These are phyloP conservation scores for Phylloscopus trochilus DNA, from an alignment of 2,113 vertebrate species.

Conservation along the genomic window DNA sequence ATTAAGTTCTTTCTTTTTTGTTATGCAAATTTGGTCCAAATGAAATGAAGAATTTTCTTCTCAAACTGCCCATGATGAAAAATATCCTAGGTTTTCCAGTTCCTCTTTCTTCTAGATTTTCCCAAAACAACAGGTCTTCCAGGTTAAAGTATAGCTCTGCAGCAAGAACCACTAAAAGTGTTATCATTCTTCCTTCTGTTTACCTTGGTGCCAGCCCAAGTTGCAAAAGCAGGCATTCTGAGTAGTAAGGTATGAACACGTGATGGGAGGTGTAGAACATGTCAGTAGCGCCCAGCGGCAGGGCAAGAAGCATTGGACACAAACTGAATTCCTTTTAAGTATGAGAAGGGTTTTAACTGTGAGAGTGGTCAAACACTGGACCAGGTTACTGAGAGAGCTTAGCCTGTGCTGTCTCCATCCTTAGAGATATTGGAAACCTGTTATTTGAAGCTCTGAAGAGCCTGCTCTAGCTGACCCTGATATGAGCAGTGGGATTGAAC, in stretches of 20 bases:
- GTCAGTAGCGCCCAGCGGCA: not conserved
- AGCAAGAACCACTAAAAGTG: not conserved
- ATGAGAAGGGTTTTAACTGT: not conserved
- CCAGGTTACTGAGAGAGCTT: rapidly evolving
- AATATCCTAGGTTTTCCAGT: not conserved
- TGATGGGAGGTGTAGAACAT: not conserved
- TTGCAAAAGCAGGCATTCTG: not conserved
- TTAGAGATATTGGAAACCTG: not conserved
- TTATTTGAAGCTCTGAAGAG: not conserved
- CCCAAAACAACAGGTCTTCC: not conserved
- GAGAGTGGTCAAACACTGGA: not conserved
- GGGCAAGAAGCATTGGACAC: not conserved
- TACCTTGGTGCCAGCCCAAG: not conserved
- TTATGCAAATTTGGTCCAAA: not conserved
- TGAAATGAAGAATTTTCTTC: not conserved
- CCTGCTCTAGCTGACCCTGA: not conserved
- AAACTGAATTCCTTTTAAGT: not conserved
- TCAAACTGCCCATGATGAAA: not conserved
- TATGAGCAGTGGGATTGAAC: not conserved
- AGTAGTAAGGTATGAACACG: rapidly evolving
- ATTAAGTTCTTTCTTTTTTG: not conserved
- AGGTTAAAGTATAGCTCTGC: not conserved
- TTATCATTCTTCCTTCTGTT: not conserved
- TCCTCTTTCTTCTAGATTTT: not conserved
- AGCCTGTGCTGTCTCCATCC: not conserved